Evolutionary conservation across 2,113 vertebrate species (phyloP).

Genomic region (Marcusenius ussheri): DNA sequence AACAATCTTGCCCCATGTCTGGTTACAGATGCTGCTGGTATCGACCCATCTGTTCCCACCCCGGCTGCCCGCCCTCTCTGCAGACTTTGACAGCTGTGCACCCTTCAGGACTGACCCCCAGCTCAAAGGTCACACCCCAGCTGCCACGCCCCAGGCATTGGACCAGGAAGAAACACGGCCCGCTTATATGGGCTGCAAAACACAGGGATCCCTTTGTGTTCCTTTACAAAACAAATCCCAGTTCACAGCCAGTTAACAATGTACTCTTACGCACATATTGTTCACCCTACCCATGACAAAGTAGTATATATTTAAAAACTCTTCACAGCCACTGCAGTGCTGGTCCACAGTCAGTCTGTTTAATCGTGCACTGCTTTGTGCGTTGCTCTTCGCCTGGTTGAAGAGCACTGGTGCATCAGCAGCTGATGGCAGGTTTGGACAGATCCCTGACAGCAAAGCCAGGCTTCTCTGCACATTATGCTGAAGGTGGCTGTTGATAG

Average conservation of each 20-base stretch:
- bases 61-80: neutral
- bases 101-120: neutral
- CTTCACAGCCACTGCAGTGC: neutral
- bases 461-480: neutral
- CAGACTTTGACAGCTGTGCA: neutral
- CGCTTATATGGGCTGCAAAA: neutral
- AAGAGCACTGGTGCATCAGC: neutral
- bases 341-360: neutral
- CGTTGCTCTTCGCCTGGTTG: neutral
- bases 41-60: neutral
- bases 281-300: neutral
- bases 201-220: neutral
- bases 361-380: neutral
- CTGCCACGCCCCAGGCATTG: neutral
- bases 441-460: neutral
- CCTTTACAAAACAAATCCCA: neutral
- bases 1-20: neutral
- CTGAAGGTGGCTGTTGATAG: neutral
- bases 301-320: neutral
- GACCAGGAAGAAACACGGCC: neutral
- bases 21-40: neutral
- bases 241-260: neutral
- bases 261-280: neutral
- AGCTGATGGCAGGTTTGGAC: neutral
- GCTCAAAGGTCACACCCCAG: neutral